Evolutionary conservation across 92 coral and sea anemone species (phyloP), one percentile per base, ranked within the genome.

Genomic region (Palythoa caribaeorum): DNA sequence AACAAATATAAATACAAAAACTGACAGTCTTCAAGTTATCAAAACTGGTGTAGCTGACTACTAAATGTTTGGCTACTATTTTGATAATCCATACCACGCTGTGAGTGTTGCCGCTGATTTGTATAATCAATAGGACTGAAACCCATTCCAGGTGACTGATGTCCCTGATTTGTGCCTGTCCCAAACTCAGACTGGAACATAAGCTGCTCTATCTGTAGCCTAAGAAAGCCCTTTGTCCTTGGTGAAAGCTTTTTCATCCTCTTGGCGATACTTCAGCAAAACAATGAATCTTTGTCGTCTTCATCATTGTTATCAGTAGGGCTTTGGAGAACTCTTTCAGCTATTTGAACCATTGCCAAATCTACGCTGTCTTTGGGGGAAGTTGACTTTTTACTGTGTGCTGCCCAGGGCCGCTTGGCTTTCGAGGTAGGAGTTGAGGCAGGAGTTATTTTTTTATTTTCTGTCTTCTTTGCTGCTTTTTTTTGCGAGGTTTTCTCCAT

Each of bases 201-300:
- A 52, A 77, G 83, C 83, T 77, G 83, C 68, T 77, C 83, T 77
- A 77, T 77, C 68, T 77, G 83, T 19, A 77, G 83, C 83, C 68
- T 16, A 19, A 77, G 38, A 52, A 77, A 52, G 68, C 66, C 83
- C 83, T 37, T 77, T 77, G 83, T 57, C 68, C 83, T 77, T 77
- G 83, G 65, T 21, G 83, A 37, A 57, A 77, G 83, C 66, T 77
- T 77, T 77, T 77, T 77, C 63, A 77, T 52, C 66, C 83, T 77
- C 66, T 77, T 77, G 66, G 65, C 83, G 15, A 77, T 77, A 51
- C 83, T 77, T 9, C 83, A 66, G 44, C 65, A 16, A 77, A 52
- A 77, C 66, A 77, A 77, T 21, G 83, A 52, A 57, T 77, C 83
- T 77, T 77, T 66, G 48, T 77, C 83, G 53, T 72, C 77, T 51